phyloP scores from a whole-genome alignment of 2,888 invertebrate genomes.

The Drosophila cracens region DNA sequence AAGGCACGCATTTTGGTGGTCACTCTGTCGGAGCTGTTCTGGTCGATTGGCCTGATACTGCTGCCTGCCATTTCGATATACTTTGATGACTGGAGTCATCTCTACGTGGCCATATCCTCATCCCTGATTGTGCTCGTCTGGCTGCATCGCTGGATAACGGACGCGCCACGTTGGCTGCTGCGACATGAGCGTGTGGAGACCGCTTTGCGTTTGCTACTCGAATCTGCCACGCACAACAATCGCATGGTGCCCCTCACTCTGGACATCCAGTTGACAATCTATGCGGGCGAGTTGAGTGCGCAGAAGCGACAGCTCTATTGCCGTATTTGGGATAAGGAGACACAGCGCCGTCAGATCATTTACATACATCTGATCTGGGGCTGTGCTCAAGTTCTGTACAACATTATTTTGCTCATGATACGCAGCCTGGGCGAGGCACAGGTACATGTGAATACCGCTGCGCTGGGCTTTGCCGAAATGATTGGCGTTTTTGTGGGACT shows the following conservation, averaged over 20 bases:
- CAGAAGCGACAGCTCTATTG: conserved; percentile 66
- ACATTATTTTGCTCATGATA: conserved; percentile 84
- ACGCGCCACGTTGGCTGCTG: conserved; percentile 85
- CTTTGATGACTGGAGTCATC: conserved; percentile 84
- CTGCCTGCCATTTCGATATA: conserved; percentile 84
- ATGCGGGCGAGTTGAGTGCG: conserved; percentile 63
- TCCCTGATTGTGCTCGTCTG: conserved; percentile 84
- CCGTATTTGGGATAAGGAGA: conserved; percentile 83
- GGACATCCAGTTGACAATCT: conserved; percentile 78
- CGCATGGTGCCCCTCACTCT: conserved; percentile 83
- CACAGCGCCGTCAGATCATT: conserved; percentile 72
- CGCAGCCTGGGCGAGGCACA: conserved; percentile 83
- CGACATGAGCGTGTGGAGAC: conserved; percentile 79
- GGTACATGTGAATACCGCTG: conserved; percentile 83
- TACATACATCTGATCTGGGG: conserved; percentile 83
- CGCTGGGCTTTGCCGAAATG: conserved; percentile 84
- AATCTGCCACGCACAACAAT: conserved; percentile 84
- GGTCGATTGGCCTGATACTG: conserved; percentile 85
- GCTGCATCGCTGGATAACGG: conserved; percentile 84
- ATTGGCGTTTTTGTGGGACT: conserved; percentile 83
- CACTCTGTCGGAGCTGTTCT: conserved; percentile 84
- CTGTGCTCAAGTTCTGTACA: conserved; percentile 82
- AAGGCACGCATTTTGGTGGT: conserved; percentile 82
- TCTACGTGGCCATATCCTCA: conserved; percentile 85
- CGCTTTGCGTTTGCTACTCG: conserved; percentile 80